Conservation (phyloP, 2,113 vertebrate genomes). For the Acrocephalus arundinaceus region DNA sequence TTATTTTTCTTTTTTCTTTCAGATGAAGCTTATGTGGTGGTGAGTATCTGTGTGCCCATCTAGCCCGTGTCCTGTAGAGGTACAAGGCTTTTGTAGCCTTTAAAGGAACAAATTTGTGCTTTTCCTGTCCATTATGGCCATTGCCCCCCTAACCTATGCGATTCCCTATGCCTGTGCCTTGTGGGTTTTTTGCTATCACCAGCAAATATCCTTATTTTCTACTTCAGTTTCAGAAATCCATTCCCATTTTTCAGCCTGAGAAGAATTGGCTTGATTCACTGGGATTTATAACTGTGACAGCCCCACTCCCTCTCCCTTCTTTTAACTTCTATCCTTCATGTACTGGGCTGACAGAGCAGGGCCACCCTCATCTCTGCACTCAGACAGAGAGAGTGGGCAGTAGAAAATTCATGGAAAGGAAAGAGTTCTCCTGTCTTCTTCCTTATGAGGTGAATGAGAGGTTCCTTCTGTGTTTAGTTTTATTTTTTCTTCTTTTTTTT, state of each 20-base stretch:
- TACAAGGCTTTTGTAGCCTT: background rate
- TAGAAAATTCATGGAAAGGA: background rate
- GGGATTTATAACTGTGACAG: background rate
- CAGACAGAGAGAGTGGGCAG: background rate
- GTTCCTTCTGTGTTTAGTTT: background rate
- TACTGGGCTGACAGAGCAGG: slow-evolving; percentile 36
- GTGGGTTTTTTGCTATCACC: background rate
- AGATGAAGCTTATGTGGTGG: slow-evolving; percentile 92
- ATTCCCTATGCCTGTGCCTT: too few relatives aligned
- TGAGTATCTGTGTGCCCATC: slow-evolving; percentile 73
- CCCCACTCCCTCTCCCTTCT: background rate
- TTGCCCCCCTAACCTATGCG: background rate
- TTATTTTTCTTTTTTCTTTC: slow-evolving; percentile 52
- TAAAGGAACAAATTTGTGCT: background rate
- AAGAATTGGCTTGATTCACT: background rate
- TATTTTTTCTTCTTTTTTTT: background rate
- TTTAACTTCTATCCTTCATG: background rate
- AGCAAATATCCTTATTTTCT: background rate
- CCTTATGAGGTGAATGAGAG: slow-evolving; percentile 22
- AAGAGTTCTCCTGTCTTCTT: slow-evolving; percentile 10
- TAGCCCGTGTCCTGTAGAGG: background rate
- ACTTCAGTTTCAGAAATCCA: background rate
- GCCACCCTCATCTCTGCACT: slow-evolving; percentile 29
- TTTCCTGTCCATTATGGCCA: background rate
- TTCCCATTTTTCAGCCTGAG: slow-evolving; percentile 1